phyloP scores from a whole-genome alignment of 2,113 vertebrate genomes.

The Agapornis roseicollis region DNA sequence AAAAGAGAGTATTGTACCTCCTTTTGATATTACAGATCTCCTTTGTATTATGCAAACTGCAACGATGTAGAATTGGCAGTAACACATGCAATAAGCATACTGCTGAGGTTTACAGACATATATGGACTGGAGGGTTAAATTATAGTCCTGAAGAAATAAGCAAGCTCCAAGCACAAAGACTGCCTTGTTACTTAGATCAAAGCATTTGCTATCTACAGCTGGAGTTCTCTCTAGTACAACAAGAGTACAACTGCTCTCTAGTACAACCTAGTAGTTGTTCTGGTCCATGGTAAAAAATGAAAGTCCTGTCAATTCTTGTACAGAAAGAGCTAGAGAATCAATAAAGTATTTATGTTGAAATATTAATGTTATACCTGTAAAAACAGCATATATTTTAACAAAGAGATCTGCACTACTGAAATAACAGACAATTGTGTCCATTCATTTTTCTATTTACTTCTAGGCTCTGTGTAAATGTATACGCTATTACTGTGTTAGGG shows the following conservation, averaged over 20 bases:
- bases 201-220: not conserved
- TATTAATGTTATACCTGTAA: not conserved
- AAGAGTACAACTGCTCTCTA: not conserved
- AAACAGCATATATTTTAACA: not conserved
- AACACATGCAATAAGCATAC: not conserved
- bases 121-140: not conserved
- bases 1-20: not conserved
- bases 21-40: not conserved
- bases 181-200: not conserved
- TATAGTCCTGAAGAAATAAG: not conserved
- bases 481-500: not conserved
- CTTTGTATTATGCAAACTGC: not conserved
- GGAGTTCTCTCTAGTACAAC: not conserved
- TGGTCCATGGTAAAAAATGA: not conserved
- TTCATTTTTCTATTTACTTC: not conserved
- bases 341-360: not conserved
- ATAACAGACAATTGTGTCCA: not conserved
- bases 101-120: not conserved
- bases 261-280: not conserved
- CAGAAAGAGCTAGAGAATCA: not conserved
- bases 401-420: not conserved
- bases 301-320: not conserved
- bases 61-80: not conserved
- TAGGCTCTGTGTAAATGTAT: rapidly evolving
- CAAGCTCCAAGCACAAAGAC: not conserved